phyloP scores from a whole-genome alignment of 2,888 invertebrate genomes.

The Cremastobaeus sp. region DNA sequence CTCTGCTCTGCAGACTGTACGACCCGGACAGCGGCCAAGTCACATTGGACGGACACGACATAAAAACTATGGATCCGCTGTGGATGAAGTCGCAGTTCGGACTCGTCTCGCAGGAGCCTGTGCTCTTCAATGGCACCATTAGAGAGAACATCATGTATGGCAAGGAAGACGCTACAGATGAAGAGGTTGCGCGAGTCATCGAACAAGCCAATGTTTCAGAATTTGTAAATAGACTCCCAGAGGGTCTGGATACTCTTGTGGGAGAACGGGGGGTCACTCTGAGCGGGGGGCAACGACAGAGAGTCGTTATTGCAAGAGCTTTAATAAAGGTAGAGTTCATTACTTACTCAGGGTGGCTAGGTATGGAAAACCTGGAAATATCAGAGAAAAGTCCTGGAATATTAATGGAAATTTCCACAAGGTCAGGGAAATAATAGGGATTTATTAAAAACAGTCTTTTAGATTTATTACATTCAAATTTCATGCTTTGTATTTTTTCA shows the following conservation, averaged over 20 bases:
- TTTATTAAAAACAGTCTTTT: too few species aligned
- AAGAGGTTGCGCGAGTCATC: constrained; percentile 82
- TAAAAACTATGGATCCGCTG: constrained; percentile 86
- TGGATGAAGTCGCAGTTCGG: constrained; percentile 94
- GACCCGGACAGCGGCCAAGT: constrained; percentile 88
- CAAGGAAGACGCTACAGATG: constrained; percentile 81
- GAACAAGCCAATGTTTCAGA: constrained; percentile 91
- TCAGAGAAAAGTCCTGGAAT: too few species aligned
- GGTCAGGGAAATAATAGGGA: too few species aligned
- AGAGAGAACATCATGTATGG: constrained; percentile 95
- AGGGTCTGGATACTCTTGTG: constrained; percentile 89
- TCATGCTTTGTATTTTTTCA: too few species aligned
- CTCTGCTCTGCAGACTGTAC: constrained; percentile 90
- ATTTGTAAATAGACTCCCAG: constrained; percentile 84
- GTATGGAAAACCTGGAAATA: too few species aligned
- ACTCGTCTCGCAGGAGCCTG: constrained; percentile 93
- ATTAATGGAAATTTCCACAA: too few species aligned
- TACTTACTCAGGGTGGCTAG: too few species aligned
- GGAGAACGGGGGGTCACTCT: constrained; percentile 94
- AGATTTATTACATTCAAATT: too few species aligned
- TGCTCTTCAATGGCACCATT: constrained; percentile 93
- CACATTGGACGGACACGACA: constrained; percentile 86
- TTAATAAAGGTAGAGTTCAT: constrained; percentile 93
- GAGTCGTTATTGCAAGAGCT: constrained; percentile 95
- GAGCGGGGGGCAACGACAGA: constrained; percentile 95